Percentiles rank a stretch among this genome's conserved stretches.
Conservation (phyloP, 2,797 vertebrate genomes). For the Erithacus rubecula region DNA sequence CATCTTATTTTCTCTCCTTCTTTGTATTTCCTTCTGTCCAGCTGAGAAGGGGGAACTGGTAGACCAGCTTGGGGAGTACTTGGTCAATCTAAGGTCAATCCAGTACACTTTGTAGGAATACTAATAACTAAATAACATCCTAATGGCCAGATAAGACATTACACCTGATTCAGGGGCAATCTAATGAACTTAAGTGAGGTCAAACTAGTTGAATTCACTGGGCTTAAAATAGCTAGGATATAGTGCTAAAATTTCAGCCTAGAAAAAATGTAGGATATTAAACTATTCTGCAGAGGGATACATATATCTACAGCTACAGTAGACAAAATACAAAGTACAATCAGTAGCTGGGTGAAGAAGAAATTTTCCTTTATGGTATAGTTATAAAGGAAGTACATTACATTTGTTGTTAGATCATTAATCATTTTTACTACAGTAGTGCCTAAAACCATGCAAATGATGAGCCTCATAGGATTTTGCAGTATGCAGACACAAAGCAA, state of each 20-base stretch:
- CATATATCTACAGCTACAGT: neutral
- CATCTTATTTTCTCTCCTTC: neutral
- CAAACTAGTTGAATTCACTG: neutral
- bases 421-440: neutral
- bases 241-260: neutral
- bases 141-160: neutral
- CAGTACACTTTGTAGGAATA: neutral
- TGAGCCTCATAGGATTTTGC: neutral
- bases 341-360: neutral
- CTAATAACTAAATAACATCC: neutral
- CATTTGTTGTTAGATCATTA: neutral
- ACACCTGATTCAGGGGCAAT: neutral
- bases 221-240: neutral
- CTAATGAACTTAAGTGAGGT: neutral
- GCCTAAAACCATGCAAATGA: neutral
- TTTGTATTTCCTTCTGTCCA: neutral
- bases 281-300: neutral
- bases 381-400: neutral
- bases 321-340: neutral
- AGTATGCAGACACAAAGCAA: neutral
- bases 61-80: neutral
- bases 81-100: neutral
- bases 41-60: neutral
- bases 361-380: neutral
- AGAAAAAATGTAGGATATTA: neutral